Evolutionary conservation across 2,797 vertebrate species (phyloP), one percentile per base, ranked within the genome.

Genomic region (Syndactyla subalaris): DNA sequence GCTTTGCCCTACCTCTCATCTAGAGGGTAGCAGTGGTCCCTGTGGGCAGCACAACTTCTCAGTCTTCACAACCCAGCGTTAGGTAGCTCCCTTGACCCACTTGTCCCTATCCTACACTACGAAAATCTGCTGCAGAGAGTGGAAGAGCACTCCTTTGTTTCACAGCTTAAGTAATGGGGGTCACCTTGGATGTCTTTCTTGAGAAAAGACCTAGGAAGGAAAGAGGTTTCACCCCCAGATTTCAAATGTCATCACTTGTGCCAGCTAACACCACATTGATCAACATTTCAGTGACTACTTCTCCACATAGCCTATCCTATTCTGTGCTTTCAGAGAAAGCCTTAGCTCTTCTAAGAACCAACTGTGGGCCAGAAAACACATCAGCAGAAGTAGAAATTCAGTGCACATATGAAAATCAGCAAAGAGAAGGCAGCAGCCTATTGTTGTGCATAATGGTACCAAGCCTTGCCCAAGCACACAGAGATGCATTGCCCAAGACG

Each of bases 1-100:
- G 51, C 36, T 86, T 74, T 51, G 36, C 14, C 26, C 9, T 13
- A 52, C 17, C 67, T 75, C 43, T 75, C 45, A 45, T 27, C 63
- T 23, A 41, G 36, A 59, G 49, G 32, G n/a, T 32, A 51, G 41
- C 1, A 0, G 26, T 14, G 24, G 51, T 11, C 8, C 51, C 26
- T 67, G 48, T 5, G 55, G 70, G 63, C 59, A 70, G 52, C 43
- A 54, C 32, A 89, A 41, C 23, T 36, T 46, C 34, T 58, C 45
- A 58, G 21, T n/a, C 21, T 75, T 88, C 43, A 82, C 30, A 72
- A n/a, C 5, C 22, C 34, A 41, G 39, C 1, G 7, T 32, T 34
- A 63, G 0, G 0, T 7, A 76, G 12, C 68, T 88, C 57, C 76
- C 36, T 45, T 36, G 51, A 58, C 13, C 52, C 0, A 0, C 21